Evolutionary conservation across 2,888 invertebrate genomes (phyloP), one percentile per base, ranked within the genome.

Genomic region (Drosophila antonietae): DNA sequence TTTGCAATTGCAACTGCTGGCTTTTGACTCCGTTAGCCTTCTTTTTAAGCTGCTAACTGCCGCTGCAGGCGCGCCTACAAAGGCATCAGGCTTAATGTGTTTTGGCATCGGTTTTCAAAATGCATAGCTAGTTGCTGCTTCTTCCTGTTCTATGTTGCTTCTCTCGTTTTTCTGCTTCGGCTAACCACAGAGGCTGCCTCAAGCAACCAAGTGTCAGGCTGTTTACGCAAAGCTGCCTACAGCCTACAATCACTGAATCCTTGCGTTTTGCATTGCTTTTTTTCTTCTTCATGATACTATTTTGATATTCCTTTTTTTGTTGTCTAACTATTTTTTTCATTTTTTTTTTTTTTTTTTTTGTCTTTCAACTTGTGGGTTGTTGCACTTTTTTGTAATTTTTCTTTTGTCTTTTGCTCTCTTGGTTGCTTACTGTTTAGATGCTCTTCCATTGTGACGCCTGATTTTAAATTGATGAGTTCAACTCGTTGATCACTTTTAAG

Each of bases 11-110:
- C 57, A 57, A 23, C 68, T 68, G 65, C 68, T 73, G 63, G 69
- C 68, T 75, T 81, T 86, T 83, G 74, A 73, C 72, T 81, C 80
- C 68, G 78, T 78, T 78, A 62, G 78, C 80, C 83, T 63, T 82
- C 83, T 58, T 82, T 82, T 81, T 71, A 80, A 83, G 75, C 83
- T 78, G 71, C 49, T 77, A 83, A 81, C 83, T 80, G 72, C 75
- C 58, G 72, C 75, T 70, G 73, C 63, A 55, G 67, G 75, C 69
- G 75, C 69, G 72, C 59, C 71, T 79, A 83, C 76, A 80, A 84
- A 77, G 78, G 68, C 76, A 70, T 73, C 63, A 44, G 63, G 68
- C 83, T 71, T 85, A 88, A 88, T 84, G 85, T 83, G 81, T 73
- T 87, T 75, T 76, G 73, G 80, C 80, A 82, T 71, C 80, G 75